These are phyloP conservation scores for Ivindomyrus marchei DNA, from an alignment of 2,113 vertebrate genomes.

Conservation along the genomic window DNA sequence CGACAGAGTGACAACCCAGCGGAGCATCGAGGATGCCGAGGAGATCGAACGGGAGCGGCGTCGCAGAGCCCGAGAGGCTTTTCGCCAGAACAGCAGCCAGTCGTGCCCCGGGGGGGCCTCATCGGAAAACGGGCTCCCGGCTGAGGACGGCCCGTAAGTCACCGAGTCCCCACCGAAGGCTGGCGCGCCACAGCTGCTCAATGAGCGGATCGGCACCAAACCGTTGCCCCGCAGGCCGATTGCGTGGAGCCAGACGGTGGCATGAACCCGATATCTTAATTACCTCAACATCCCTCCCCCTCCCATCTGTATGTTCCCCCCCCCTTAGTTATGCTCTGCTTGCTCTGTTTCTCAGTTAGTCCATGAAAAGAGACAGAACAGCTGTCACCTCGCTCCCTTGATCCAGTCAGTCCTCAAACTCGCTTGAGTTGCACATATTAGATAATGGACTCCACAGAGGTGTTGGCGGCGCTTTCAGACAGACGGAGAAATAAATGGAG, in stretches of 20 bases:
- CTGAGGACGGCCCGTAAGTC: slow-evolving; percentile 12
- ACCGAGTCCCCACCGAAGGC: neutral
- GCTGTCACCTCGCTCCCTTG: neutral
- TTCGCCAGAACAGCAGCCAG: slow-evolving; percentile 20
- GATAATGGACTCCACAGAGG: neutral
- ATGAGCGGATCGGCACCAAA: neutral
- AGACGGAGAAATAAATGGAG: neutral
- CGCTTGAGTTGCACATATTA: neutral
- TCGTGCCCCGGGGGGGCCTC: neutral
- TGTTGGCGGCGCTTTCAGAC: neutral
- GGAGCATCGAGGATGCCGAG: slow-evolving; percentile 76
- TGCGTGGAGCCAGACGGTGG: neutral
- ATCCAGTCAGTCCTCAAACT: neutral
- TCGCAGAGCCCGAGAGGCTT: slow-evolving; percentile 56
- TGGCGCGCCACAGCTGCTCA: neutral
- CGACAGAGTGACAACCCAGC: slow-evolving; percentile 70
- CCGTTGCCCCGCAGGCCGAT: neutral
- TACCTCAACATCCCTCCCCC: neutral
- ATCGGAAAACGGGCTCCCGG: slow-evolving; percentile 3
- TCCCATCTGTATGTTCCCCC: neutral
- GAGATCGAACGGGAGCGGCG: slow-evolving; percentile 66
- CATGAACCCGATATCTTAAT: slow-evolving; percentile 14
- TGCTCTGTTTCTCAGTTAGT: neutral
- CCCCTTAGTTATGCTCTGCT: neutral
- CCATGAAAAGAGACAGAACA: neutral